Conservation (phyloP, 2,888 invertebrate species). For the Tryphoninae sp. region DNA sequence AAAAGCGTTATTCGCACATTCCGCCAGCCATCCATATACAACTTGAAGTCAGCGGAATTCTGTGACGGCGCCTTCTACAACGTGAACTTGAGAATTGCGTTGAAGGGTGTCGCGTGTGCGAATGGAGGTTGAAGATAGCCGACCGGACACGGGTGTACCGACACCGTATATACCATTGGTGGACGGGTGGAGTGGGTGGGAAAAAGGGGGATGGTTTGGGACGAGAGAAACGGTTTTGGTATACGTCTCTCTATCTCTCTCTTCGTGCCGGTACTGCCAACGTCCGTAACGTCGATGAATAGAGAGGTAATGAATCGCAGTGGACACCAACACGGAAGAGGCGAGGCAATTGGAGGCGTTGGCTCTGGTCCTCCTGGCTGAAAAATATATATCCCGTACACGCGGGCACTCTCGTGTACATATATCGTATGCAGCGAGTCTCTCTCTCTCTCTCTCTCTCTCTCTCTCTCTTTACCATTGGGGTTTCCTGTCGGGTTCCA, state of each 20-base stretch:
- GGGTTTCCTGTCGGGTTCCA: constrained; percentile 52
- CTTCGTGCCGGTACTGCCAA: constrained; percentile 64
- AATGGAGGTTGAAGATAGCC: constrained; percentile 29
- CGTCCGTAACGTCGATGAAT: constrained; percentile 79
- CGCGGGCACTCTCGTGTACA: constrained; percentile 43
- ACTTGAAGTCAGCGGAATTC: no score
- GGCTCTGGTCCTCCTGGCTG: constrained; percentile 70
- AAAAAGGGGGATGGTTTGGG: constrained; percentile 30
- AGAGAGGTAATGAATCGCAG: constrained; percentile 81
- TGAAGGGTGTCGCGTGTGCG: constrained; percentile 20
- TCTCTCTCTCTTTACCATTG: constrained; percentile 42
- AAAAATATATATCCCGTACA: constrained; percentile 73
- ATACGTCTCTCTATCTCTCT: constrained; percentile 27
- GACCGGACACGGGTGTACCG: constrained; percentile 43
- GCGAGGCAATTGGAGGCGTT: constrained; percentile 78
- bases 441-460: constrained; percentile 41
- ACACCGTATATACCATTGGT: constrained; percentile 27
- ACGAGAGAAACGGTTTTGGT: constrained; percentile 60
- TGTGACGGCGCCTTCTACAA: not conserved
- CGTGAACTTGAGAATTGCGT: constrained; percentile 1
- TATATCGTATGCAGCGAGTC: constrained; percentile 51
- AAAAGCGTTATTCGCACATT: no score
- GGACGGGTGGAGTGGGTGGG: constrained; percentile 20
- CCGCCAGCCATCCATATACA: no score
- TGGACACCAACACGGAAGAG: constrained; percentile 81